These are phyloP conservation scores for Cepaea nemoralis DNA, from an alignment of 1,140 invertebrate species.

Conservation along the genomic window DNA sequence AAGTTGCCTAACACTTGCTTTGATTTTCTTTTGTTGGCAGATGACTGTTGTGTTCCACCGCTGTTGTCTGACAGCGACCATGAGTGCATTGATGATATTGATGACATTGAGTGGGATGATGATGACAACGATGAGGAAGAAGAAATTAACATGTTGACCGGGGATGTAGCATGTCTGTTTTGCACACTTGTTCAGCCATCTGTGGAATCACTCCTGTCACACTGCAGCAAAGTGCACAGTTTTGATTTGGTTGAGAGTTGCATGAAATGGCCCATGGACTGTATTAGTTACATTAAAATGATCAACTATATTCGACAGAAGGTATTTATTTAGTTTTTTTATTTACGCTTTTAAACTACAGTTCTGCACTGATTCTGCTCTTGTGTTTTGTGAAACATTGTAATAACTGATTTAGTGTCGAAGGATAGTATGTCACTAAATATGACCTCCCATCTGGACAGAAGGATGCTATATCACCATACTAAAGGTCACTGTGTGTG, in stretches of 20 bases:
- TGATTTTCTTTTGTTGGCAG: too few relatives aligned
- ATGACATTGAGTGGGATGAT: slow-evolving; percentile 46
- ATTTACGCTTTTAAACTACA: too few relatives aligned
- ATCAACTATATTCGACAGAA: slow-evolving; percentile 86
- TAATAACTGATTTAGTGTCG: too few relatives aligned
- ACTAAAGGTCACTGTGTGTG: too few relatives aligned
- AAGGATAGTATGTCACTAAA: too few relatives aligned
- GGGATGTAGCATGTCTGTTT: slow-evolving; percentile 74
- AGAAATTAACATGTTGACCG: slow-evolving; percentile 60
- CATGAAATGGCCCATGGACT: slow-evolving; percentile 82
- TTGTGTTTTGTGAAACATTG: too few relatives aligned
- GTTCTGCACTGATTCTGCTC: too few relatives aligned
- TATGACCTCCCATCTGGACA: too few relatives aligned
- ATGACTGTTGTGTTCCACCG: slow-evolving; percentile 3
- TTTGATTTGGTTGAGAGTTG: slow-evolving; percentile 81
- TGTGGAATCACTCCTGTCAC: slow-evolving; percentile 72
- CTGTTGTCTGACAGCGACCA: slow-evolving; percentile 5
- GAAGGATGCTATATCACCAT: too few relatives aligned
- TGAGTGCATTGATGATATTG: not conserved
- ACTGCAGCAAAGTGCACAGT: slow-evolving; percentile 76
- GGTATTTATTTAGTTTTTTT: slow-evolving; percentile 62
- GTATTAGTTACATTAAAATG: slow-evolving; percentile 88
- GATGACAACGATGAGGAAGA: slow-evolving; percentile 74
- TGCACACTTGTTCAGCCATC: slow-evolving; percentile 72
- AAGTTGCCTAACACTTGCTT: too few relatives aligned